Base-by-base conservation (phyloP, 2,797 vertebrate species). In the Melopsittacus undulatus region DNA sequence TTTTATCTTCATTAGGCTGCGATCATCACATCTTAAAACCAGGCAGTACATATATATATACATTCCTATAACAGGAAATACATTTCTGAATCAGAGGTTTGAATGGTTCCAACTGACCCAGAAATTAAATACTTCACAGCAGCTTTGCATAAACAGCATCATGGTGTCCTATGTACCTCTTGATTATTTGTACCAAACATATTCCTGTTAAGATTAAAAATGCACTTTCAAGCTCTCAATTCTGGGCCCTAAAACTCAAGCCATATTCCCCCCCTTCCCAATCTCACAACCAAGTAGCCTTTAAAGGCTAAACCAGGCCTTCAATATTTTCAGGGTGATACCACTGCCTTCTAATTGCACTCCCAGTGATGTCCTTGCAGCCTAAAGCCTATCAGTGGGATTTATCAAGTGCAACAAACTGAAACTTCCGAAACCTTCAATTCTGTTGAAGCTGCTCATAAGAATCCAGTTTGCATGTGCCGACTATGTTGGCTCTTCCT, bases 171-270 rank as follows among this genome's bases (percentile, higher is more conserved):
- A 2, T 8, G 27, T 42, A 23, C 49, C 59, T 89, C 87, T 74
- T 63, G 48, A 81, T 90, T 88, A 64, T 49, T 61, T 62, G 19
- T 51, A 86, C 27, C 43, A 87, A 89, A 82, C 32, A 32, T n/a
- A 86, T 6, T 75, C 54, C 49, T 88, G 83, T 87, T 36, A 69
- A 68, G 66, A 90, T 72, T 81, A 78, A 94, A 96, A 91, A 76
- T 51, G 66, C 66, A 69, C 86, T 94, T 94, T 75, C 66, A 83
- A 66, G 74, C 59, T 83, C 54, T 83, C 42, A 40, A 54, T 68
- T 91, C 42, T 40, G 11, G 51, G 15, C 46, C 51, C 83, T 59
- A 49, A 72, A 45, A 75, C 15, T 75, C 38, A 49, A 76, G 26
- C 63, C 34, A 19, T 81, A 36, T n/a, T 66, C 46, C 73, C 17